Percentiles rank a stretch among this genome's conserved stretches.
phyloP scores from a whole-genome alignment of 2,888 invertebrate species.

The Tiphia femorata region DNA sequence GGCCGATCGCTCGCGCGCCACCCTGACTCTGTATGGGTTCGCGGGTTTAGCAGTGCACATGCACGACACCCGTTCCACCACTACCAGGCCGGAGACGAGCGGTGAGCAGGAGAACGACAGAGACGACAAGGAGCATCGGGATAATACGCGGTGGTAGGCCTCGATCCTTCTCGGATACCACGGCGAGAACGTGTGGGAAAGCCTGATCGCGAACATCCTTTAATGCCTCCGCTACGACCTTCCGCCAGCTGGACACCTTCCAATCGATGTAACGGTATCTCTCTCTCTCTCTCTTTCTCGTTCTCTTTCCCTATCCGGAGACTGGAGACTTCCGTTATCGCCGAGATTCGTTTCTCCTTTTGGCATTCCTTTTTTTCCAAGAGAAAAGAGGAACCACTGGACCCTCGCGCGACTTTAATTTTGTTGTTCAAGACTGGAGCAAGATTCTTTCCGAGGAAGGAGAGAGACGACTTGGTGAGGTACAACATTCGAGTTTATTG shows the following conservation, averaged over 20 bases:
- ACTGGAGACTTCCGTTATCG: neutral
- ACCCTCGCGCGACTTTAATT: too few species aligned
- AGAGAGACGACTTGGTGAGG: too few species aligned
- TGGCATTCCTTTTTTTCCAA: constrained; percentile 1
- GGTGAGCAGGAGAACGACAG: constrained; percentile 5
- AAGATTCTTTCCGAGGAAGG: too few species aligned
- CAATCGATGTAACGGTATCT: constrained; percentile 39
- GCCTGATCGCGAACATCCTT: constrained; percentile 42
- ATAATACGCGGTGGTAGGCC: neutral
- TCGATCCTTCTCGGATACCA: constrained; percentile 21
- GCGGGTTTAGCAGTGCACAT: constrained; percentile 44
- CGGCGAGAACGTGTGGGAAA: constrained; percentile 24
- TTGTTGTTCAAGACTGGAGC: too few species aligned
- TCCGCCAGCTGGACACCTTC: constrained; percentile 39
- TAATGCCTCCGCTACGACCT: constrained; percentile 36
- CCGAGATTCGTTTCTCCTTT: neutral
- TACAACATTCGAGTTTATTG: too few species aligned
- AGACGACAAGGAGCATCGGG: neutral
- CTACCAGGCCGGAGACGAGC: neutral
- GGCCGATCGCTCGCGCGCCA: constrained; percentile 50
- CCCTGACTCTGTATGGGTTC: too few species aligned
- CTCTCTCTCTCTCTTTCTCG: too few species aligned
- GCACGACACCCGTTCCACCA: neutral
- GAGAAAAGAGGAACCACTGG: too few species aligned
- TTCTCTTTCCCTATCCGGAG: too few species aligned